These are phyloP conservation scores for Halictus rubicundus DNA, from an alignment of 1,140 invertebrate species.

Conservation along the genomic window DNA sequence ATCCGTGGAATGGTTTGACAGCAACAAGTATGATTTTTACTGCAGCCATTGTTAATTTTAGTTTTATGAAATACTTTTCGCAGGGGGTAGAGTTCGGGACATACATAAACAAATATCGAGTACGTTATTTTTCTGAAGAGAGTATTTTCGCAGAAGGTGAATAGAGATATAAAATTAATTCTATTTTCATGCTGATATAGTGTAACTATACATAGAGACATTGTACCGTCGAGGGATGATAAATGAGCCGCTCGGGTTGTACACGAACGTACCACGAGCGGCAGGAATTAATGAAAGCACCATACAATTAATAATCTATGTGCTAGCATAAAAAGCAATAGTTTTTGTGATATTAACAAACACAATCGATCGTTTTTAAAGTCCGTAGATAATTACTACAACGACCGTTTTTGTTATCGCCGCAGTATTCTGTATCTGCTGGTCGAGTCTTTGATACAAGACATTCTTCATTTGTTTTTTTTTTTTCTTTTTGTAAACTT, in stretches of 20 bases:
- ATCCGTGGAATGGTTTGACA: too few species aligned
- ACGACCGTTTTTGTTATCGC: slow-evolving; percentile 32
- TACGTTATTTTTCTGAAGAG: slow-evolving; percentile 60
- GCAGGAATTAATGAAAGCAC: not conserved
- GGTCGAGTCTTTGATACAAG: not conserved
- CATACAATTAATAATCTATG: slow-evolving; percentile 13
- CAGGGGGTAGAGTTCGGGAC: not conserved
- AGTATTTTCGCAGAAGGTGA: slow-evolving; percentile 48
- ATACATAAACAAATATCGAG: slow-evolving; percentile 8
- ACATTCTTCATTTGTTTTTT: too few species aligned
- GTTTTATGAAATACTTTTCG: not conserved
- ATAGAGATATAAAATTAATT: slow-evolving; percentile 24
- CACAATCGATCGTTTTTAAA: slow-evolving; percentile 53
- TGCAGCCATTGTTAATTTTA: not conserved
- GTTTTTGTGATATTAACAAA: slow-evolving; percentile 74
- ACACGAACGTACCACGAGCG: not conserved
- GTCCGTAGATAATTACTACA: slow-evolving; percentile 35
- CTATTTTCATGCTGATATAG: slow-evolving; percentile 52
- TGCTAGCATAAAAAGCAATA: slow-evolving; percentile 55
- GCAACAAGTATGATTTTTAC: too few species aligned
- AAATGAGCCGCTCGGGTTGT: too few species aligned
- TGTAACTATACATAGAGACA: not conserved
- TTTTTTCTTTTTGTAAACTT: not conserved
- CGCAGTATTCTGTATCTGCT: not conserved
- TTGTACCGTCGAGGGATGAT: slow-evolving; percentile 6